Base-by-base conservation (phyloP, 1,140 invertebrate species). In the Drusus annulatus region DNA sequence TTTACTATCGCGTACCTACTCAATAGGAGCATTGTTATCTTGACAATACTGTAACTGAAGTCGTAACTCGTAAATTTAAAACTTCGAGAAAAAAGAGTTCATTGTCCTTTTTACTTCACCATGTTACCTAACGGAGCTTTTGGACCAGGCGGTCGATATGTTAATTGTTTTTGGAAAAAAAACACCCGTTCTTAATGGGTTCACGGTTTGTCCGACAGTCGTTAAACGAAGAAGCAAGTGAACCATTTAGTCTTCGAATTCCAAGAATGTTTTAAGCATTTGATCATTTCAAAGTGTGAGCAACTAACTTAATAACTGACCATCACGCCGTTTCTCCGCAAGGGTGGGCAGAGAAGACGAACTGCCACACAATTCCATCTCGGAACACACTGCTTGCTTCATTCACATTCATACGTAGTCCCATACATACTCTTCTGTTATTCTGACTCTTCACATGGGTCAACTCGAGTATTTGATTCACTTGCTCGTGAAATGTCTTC, bases 141-240 rank as follows among this genome's bases (percentile, higher is more conserved):
- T 23, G 45, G 50, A 15, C 68, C 16, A 25, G 68, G 10, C 50
- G 16, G 68, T 36, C 68, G 25, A 51, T 71, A 71, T 71, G 68
- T 71, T 75, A 75, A 75, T 45, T 75, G 71, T 58, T 17, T 56
- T 58, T 75, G 50, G n/a, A 71, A 69, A 71, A 45, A 71, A 23
- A 54, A 51, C 17, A 21, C 50, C n/a, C 50, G 50, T 71, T 52
- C 13, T 23, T 51, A 71, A 52, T 51, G 68, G 45, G 45, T 21
- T 10, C 31, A 51, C 68, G 17, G 8, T 71, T 71, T 71, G 68
- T 51, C 45, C 45, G 50, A 71, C 54, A 52, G 54, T 25, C 28
- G n/a, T 17, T 15, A 8, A 31, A 68, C 56, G 19, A 51, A 23
- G 36, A 51, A 51, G n/a, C 19, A 3, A 71, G 36, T 54, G 36